A percentile compares a stretch with the other conserved stretches of the same genome.
Evolutionary conservation across 2,113 vertebrate species (phyloP).

Genomic region (Megaceryle torquata): DNA sequence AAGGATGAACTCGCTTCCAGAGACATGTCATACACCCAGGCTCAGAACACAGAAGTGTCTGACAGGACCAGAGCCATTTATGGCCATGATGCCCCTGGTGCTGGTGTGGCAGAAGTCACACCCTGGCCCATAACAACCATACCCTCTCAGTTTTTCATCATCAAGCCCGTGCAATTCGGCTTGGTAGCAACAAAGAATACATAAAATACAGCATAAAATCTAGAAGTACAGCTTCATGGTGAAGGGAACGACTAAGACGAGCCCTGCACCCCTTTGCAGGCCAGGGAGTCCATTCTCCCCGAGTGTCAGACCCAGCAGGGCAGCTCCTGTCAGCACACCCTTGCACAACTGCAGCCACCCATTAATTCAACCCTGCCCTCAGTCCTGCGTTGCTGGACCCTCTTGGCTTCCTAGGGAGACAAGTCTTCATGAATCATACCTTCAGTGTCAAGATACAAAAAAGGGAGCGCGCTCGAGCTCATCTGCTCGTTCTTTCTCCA

Average conservation of each 20-base stretch:
- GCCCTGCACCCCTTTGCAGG: fast-evolving
- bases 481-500: neutral
- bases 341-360: neutral
- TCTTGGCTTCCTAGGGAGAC: neutral
- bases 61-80: neutral
- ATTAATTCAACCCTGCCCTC: neutral
- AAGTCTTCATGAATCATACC: neutral
- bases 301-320: neutral
- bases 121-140: neutral
- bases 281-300: neutral
- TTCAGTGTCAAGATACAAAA: neutral
- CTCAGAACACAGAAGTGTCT: neutral
- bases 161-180: neutral
- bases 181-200: neutral
- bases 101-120: neutral
- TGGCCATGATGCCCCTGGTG: neutral
- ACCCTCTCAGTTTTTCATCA: neutral
- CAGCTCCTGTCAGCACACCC: neutral
- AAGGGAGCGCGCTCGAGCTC: neutral
- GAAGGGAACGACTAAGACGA: neutral
- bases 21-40: neutral
- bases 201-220: neutral
- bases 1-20: neutral
- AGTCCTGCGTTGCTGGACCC: neutral
- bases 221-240: neutral